Conservation (phyloP, 2,113 vertebrate genomes). For the Lanius collurio region DNA sequence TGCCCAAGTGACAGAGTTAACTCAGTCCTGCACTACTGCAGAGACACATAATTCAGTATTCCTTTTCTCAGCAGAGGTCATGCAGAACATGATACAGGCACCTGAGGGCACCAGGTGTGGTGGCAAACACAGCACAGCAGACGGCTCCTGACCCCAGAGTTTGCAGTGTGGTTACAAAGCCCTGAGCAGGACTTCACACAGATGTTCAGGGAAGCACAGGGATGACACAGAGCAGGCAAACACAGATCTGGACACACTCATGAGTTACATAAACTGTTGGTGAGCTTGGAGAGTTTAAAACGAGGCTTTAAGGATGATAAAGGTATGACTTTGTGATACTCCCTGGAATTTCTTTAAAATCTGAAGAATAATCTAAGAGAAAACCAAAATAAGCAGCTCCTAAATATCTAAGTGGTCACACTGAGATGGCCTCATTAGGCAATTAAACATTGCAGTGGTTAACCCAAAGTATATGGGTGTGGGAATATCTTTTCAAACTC, state of each 20-base stretch:
- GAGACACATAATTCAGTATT: neutral
- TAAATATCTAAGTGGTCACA: neutral
- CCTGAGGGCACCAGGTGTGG: neutral
- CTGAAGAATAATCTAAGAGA: neutral
- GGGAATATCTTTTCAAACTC: neutral
- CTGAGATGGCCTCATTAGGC: neutral
- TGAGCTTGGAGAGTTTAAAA: neutral
- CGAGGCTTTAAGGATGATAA: neutral
- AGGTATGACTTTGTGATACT: fast-evolving
- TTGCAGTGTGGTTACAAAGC: neutral
- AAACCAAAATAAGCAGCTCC: neutral
- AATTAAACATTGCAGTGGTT: neutral
- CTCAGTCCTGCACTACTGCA: neutral
- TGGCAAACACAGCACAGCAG: neutral
- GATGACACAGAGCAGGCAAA: neutral
- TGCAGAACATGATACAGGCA: neutral
- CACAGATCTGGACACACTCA: neutral
- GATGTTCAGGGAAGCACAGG: neutral
- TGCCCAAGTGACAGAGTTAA: neutral
- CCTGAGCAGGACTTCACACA: neutral
- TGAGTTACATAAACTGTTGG: fast-evolving
- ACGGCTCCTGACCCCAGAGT: neutral
- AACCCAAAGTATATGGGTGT: neutral
- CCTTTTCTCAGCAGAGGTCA: neutral
- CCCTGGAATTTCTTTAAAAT: neutral